Evolutionary conservation across 2,888 invertebrate genomes (phyloP), one percentile per base, ranked within the genome.

Genomic region (Papilio demoleus): DNA sequence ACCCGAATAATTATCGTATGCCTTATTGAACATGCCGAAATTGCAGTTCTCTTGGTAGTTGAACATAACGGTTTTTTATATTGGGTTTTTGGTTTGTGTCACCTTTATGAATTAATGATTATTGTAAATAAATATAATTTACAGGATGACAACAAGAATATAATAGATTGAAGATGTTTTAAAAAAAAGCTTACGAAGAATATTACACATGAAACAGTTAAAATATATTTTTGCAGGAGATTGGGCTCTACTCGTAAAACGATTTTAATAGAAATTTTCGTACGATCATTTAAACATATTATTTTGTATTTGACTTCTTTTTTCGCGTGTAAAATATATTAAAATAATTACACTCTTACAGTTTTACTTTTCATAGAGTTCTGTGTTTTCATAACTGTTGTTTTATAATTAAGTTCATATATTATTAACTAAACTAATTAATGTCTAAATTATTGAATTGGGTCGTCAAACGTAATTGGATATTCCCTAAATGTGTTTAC

Each of bases 401-500:
- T 14, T 50, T 22, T 45, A 2, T 14, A 24, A 22, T 38, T 12
- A 38, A 9, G 19, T 34, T 5, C 19, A 36, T 36, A 22, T 4
- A 59, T 42, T 4, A 61, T 61, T 61, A 27, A 27, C 27, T 3
- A 14, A 31, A 31, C 31, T 53, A 61, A 61, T 27, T 27, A 61
- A 42, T 17, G 42, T 27, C 61, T 24, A 19, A 60, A 14, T 34
- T 24, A 62, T 67, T 47, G 61, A 73, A 71, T 67, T 61, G 22
- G 65, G 65, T 68, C 65, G 61, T 64, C 31, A 59, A 60, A 64
- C 31, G 27, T 38, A 62, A 56, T 63, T 59, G 47, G 45, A 59
- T 36, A 65, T 69, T 36, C 58, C 59, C 31, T 27, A 67, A 69
- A 61, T 67, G 63, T 67, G 67, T 72, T 72, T 74, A 73, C 72